These are phyloP conservation scores for Embiotoca jacksoni DNA, from an alignment of 2,113 vertebrate species.

Conservation along the genomic window DNA sequence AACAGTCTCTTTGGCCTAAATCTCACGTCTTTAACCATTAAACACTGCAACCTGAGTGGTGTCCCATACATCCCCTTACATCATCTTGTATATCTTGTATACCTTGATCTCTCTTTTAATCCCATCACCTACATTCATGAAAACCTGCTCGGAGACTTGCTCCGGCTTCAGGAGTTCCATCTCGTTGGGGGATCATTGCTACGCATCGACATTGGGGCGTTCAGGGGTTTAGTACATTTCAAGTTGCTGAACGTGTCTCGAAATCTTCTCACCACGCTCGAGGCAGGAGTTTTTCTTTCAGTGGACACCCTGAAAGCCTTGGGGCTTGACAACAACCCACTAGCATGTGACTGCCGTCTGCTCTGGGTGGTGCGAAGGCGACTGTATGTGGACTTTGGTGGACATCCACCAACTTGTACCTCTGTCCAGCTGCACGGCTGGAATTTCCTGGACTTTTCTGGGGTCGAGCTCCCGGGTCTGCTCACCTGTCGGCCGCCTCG, in stretches of 20 bases:
- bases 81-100: conserved; percentile 86
- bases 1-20: conserved; percentile 89
- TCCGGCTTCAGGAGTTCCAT: conserved; percentile 88
- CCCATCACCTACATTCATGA: conserved; percentile 85
- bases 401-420: conserved; percentile 79
- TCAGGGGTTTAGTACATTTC: conserved; percentile 83
- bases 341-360: conserved; percentile 91
- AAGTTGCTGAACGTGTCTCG: conserved; percentile 86
- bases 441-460: conserved; percentile 83
- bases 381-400: conserved; percentile 80
- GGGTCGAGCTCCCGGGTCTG: conserved; percentile 77
- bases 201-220: conserved; percentile 83
- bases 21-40: conserved; percentile 87
- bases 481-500: conserved; percentile 86
- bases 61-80: conserved; percentile 85
- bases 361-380: conserved; percentile 86
- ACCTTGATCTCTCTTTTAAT: conserved; percentile 90
- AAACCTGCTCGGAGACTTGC: conserved; percentile 79
- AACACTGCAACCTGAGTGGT: conserved; percentile 83
- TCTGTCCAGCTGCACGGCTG: conserved; percentile 80
- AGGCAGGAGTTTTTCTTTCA: conserved; percentile 85
- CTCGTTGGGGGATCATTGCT: conserved; percentile 83
- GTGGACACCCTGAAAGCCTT: conserved; percentile 82
- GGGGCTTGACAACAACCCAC: conserved; percentile 86
- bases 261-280: conserved; percentile 87